Base-by-base conservation (phyloP, 2,888 invertebrate genomes). In the Elegia similella region DNA sequence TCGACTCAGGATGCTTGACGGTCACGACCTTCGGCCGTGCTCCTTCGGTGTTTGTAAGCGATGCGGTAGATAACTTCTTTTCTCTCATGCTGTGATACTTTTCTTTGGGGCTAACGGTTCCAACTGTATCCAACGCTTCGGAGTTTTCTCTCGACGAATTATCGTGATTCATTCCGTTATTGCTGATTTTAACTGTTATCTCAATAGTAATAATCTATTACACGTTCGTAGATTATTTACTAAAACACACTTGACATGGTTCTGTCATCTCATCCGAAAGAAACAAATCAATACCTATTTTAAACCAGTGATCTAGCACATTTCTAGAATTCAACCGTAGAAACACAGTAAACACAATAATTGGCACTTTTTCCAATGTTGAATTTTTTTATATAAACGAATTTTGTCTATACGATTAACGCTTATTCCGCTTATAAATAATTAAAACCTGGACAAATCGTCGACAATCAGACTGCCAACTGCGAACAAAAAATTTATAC, bases 1-100 rank as follows among this genome's bases (percentile, higher is more conserved):
- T 98, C n/a, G 97, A 97, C 78, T 98, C 98, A 0, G 98, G 98
- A 86, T 98, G 97, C 80, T 97, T 98, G 1, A 98, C 98, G 15
- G 97, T 98, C 42, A 98, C 98, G 61, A 96, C 95, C 88, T 98
- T 98, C 48, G 96, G 96, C 61, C 94, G 90, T 15, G 93, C 93
- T 65, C 95, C 94, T 64, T 94, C 94, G 7, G 88, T 73, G 61
- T 87, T 88, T 13, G 92, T 92, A 63, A 95, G 77, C 2, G 94
- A 94, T 34, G 94, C 93, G 50, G 94, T 92, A 10, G 95, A 95
- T 64, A 94, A 82, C 76, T 95, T 95, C 82, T 95, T 95, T 70
- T 95, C 94, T 75, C 94, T 94, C 84, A 92, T 91, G 61, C 81
- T 84, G 81, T 86, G 86, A 77, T 90, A 82, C 73, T 90, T 91